Evolutionary conservation across 2,888 invertebrate species (phyloP), one percentile per base, ranked within the genome.

Genomic region (Lithophane leautieri): DNA sequence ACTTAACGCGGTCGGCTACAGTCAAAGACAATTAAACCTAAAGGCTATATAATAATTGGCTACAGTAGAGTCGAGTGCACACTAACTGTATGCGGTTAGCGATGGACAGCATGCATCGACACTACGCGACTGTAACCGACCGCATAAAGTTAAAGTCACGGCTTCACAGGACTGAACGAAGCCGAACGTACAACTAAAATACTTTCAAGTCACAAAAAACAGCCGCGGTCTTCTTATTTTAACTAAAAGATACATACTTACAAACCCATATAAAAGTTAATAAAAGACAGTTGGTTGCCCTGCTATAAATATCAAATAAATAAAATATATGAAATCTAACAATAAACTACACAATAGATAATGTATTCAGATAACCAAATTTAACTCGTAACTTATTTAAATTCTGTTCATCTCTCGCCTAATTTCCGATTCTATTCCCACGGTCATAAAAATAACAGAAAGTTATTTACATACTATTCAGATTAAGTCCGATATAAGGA

Each of bases 391-490:
- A 14, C 42, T 22, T 12, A 52, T 44, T 25, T n/a, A n/a, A 44
- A 44, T 77, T 77, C 52, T 22, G 12, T 22, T 54, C 60, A 61
- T 47, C 28, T 67, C 34, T 58, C 22, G 44, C 40, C 40, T 61
- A 11, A 69, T 61, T 61, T 47, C 25, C 7, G 7, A 77, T 61
- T 70, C 60, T 14, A 11, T 61, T 76, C 78, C 44, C 76, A 76
- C 78, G 52, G 0, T 14, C 11, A 25, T 50, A 52, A 54, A 52
- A n/a, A 40, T 60, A 16, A 69, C 69, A 61, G 61, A 69, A 77
- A 40, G 52, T 16, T 52, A 25, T 6, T 19, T 19, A 50, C 19
- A 76, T 60, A 28, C 12, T 68, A 75, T 76, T 76, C 75, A 58
- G 40, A 19, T 58, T 50, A 58, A 12, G 28, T 76, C 11, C 28